A percentile compares a stretch with the other conserved stretches of the same genome.
phyloP scores from a whole-genome alignment of 2,113 vertebrate genomes.

The Saiga tatarica region DNA sequence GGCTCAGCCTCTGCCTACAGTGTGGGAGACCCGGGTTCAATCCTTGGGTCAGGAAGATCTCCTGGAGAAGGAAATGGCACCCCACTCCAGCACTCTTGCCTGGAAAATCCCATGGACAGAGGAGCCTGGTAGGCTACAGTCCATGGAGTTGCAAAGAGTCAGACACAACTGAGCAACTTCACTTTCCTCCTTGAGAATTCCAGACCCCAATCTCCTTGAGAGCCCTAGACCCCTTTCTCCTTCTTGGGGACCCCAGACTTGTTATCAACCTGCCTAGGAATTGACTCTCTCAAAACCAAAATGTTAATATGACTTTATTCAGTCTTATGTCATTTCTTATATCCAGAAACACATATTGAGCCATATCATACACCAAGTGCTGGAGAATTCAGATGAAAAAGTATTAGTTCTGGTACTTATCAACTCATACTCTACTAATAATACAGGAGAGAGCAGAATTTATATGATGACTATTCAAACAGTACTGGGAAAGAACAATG shows the following conservation, averaged over 20 bases:
- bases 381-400: not conserved
- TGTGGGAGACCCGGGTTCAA: rapidly evolving
- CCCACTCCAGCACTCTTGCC: not conserved
- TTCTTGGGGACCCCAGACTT: not conserved
- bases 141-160: not conserved
- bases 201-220: not conserved
- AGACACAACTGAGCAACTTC: rapidly evolving
- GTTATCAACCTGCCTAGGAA: not conserved
- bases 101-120: not conserved
- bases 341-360: not conserved
- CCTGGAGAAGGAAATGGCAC: not conserved
- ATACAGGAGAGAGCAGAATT: not conserved
- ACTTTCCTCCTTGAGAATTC: not conserved
- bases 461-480: not conserved
- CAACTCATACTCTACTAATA: not conserved
- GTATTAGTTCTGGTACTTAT: not conserved
- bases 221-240: not conserved
- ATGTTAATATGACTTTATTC: not conserved
- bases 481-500: not conserved
- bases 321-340: not conserved
- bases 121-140: not conserved
- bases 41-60: not conserved
- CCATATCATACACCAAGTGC: no score
- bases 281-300: not conserved
- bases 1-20: not conserved